Percentiles rank a stretch among this genome's conserved stretches.
Evolutionary conservation across 2,113 vertebrate genomes (phyloP).

Genomic region (Epinephelus lanceolatus): DNA sequence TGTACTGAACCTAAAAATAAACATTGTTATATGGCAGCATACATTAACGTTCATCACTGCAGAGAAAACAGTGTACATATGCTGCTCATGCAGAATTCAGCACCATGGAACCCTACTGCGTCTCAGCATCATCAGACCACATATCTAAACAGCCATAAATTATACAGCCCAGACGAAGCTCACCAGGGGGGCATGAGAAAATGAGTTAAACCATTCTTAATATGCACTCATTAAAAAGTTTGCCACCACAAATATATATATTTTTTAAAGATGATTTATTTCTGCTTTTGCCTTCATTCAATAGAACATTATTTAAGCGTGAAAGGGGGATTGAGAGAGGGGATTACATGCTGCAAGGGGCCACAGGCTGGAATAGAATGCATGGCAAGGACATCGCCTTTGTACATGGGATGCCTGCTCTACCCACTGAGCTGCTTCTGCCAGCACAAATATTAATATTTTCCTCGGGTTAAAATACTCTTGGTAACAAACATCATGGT

Average conservation of each 20-base stretch:
- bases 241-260: too few relatives aligned
- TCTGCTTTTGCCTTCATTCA: too few relatives aligned
- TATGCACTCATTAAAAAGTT: slow-evolving; percentile 2
- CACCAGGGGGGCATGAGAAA: background rate
- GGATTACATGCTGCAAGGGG: too few relatives aligned
- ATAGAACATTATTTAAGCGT: too few relatives aligned
- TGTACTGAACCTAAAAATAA: background rate
- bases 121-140: background rate
- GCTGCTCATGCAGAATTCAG: background rate
- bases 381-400: too few relatives aligned
- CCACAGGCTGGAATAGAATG: too few relatives aligned
- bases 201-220: slow-evolving; percentile 18
- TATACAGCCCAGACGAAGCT: background rate
- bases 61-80: background rate
- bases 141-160: background rate
- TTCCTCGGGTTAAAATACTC: slow-evolving; percentile 2
- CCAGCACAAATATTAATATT: background rate
- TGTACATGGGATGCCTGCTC: too few relatives aligned
- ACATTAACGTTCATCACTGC: background rate
- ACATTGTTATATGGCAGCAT: background rate
- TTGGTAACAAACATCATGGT: background rate
- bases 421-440: background rate
- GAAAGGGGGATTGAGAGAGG: too few relatives aligned
- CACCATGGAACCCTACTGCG: background rate
- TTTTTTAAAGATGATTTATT: too few relatives aligned